These are phyloP conservation scores for Drosophila pegasa DNA, from an alignment of 2,888 invertebrate genomes.

Conservation along the genomic window DNA sequence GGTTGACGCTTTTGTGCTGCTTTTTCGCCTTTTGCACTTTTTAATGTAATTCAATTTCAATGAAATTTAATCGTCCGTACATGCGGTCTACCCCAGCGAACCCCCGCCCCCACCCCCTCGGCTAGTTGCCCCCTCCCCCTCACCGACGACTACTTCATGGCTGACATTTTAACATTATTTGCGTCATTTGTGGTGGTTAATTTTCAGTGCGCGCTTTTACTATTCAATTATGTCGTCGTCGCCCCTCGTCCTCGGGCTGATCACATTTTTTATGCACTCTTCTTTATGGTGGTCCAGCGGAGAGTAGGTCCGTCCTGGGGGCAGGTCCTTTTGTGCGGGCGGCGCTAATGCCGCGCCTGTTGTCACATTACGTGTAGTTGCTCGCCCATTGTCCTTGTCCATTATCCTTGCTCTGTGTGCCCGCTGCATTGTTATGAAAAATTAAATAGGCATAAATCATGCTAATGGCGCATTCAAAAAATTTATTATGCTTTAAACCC, in stretches of 20 bases:
- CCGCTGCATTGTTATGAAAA: conserved; percentile 75
- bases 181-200: conserved; percentile 81
- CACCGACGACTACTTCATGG: conserved; percentile 8
- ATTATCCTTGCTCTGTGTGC: conserved; percentile 29
- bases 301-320: neutral
- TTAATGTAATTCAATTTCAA: conserved; percentile 81
- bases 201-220: conserved; percentile 78
- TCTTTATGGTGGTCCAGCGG: conserved; percentile 40
- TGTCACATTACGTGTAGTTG: conserved; percentile 60
- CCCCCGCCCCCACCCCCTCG: neutral
- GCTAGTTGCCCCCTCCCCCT: neutral
- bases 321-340: conserved; percentile 48
- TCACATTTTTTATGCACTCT: conserved; percentile 76
- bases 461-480: conserved; percentile 80
- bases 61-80: conserved; percentile 80
- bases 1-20: conserved; percentile 48
- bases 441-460: conserved; percentile 81
- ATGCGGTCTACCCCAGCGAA: conserved; percentile 29
- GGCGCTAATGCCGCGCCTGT: conserved; percentile 53
- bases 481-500: conserved; percentile 79
- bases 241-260: conserved; percentile 21
- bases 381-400: conserved; percentile 32
- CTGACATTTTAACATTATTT: conserved; percentile 71
- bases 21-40: conserved; percentile 76
- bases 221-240: conserved; percentile 75